phyloP scores from a whole-genome alignment of 2,888 invertebrate genomes.

The Cosmopolites sordidus region DNA sequence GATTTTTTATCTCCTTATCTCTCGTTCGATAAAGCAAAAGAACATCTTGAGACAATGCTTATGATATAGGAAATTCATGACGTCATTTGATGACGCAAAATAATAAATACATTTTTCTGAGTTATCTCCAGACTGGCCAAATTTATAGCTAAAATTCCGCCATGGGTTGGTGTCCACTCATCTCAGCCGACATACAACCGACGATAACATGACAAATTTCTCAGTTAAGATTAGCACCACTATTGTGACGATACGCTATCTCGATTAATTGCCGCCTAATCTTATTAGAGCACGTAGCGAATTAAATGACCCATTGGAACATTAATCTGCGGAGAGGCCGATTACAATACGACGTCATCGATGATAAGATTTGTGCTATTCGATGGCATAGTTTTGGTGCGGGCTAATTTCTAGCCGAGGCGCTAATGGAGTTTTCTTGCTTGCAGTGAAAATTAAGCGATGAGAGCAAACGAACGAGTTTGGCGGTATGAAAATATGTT shows the following conservation, averaged over 20 bases:
- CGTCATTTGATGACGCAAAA: no score
- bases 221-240: conserved; percentile 27
- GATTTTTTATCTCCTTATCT: no score
- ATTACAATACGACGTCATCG: conserved; percentile 23
- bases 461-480: no score
- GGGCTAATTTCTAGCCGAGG: conserved; percentile 17
- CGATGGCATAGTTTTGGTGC: conserved; percentile 22
- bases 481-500: neutral
- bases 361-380: conserved; percentile 14
- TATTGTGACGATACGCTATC: conserved; percentile 25
- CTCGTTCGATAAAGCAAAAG: no score
- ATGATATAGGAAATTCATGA: no score
- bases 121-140: no score
- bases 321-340: conserved; percentile 22
- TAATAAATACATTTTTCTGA: no score
- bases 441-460: no score
- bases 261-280: conserved; percentile 27
- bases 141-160: neutral
- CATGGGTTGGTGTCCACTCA: neutral
- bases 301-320: conserved; percentile 27
- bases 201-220: conserved; percentile 30
- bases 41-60: no score
- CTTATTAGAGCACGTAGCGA: conserved; percentile 25
- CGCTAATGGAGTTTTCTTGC: conserved; percentile 12
- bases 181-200: conserved; percentile 1